Percentiles rank a stretch among this genome's conserved stretches.
Conservation (phyloP, 2,113 vertebrate genomes). For the Pachycephala philippinensis region DNA sequence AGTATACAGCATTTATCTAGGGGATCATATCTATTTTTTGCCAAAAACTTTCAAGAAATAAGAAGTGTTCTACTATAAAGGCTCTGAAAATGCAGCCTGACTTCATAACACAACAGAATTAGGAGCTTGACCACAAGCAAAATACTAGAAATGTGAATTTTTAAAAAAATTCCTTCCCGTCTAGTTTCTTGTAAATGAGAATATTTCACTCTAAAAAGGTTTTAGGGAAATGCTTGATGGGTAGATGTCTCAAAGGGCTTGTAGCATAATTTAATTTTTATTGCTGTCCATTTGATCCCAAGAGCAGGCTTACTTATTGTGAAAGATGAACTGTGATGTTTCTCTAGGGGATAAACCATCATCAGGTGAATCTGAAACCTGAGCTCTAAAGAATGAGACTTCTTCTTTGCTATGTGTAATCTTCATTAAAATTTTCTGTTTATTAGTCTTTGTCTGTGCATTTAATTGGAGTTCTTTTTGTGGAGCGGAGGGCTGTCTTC, state of each 20-base stretch:
- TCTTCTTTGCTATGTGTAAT: not conserved
- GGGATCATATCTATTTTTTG: not conserved
- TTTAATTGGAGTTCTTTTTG: not conserved
- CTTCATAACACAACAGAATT: not conserved
- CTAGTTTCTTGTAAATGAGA: not conserved
- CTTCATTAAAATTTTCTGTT: not conserved
- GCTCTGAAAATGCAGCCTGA: not conserved
- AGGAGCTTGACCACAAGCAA: not conserved
- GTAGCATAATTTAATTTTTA: not conserved
- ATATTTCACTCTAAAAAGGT: not conserved
- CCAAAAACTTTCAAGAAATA: not conserved
- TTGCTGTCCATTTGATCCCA: not conserved
- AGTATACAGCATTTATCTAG: not conserved
- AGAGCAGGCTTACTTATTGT: not conserved
- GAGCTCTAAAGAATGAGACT: not conserved
- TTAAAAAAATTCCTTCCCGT: fast-evolving
- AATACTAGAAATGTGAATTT: not conserved
- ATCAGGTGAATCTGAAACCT: not conserved
- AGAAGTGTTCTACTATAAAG: not conserved
- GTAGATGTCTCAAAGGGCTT: not conserved
- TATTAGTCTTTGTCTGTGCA: not conserved
- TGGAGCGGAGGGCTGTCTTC: not conserved
- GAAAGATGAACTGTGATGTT: not conserved
- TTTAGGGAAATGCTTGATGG: not conserved
- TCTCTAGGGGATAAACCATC: not conserved